phyloP scores from a whole-genome alignment of 53 echinoderm and acorn worm genomes.

The Paracentrotus lividus region DNA sequence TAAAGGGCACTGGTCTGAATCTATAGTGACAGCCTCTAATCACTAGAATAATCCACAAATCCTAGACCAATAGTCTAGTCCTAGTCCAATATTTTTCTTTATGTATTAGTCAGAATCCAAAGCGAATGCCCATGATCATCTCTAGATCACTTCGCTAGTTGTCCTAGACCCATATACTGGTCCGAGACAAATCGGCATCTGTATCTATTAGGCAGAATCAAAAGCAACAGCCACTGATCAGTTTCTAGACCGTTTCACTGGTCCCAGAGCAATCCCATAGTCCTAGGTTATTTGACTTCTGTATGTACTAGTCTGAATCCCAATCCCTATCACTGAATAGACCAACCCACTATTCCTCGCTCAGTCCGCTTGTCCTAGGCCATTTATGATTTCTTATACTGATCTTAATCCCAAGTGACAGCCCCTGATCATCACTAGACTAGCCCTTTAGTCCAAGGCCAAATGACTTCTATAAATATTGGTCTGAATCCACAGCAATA shows the following conservation, averaged over 20 bases:
- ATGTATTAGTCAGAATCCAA: slow-evolving; percentile 63
- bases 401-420: too few relatives aligned
- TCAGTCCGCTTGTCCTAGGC: too few relatives aligned
- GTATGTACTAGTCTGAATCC: slow-evolving; percentile 61
- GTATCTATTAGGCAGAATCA: neutral
- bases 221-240: neutral
- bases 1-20: neutral
- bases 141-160: too few relatives aligned
- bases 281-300: slow-evolving; percentile 56
- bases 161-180: neutral
- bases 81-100: slow-evolving; percentile 45
- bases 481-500: too few relatives aligned
- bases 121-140: slow-evolving; percentile 3
- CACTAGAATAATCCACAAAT: too few relatives aligned
- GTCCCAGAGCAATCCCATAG: slow-evolving; percentile 23
- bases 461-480: too few relatives aligned
- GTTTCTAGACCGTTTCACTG: neutral
- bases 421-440: too few relatives aligned
- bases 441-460: too few relatives aligned
- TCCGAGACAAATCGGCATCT: neutral
- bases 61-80: neutral
- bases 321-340: slow-evolving; percentile 74
- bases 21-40: neutral
- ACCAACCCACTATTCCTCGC: too few relatives aligned
- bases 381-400: too few relatives aligned